Evolutionary conservation across 1,140 invertebrate genomes (phyloP).

Genomic region (Drosophila trapezifrons): DNA sequence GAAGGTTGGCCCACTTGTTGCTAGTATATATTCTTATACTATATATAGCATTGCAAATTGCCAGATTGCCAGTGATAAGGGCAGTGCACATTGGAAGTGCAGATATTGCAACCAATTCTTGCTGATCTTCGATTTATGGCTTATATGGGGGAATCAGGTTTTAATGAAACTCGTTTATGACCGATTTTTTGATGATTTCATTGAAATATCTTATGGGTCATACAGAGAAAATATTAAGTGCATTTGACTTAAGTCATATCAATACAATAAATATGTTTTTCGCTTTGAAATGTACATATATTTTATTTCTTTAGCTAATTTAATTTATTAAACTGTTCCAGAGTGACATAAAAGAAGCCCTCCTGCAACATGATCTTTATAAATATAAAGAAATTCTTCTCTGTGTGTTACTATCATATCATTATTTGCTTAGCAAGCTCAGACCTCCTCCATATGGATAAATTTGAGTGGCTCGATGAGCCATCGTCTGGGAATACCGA

Average conservation of each 20-base stretch:
- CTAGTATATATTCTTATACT: slow-evolving; percentile 10
- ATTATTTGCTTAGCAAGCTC: neutral
- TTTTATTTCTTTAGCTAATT: too few relatives aligned
- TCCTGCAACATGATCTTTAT: neutral
- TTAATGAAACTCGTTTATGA: slow-evolving; percentile 2
- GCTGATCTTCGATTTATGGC: slow-evolving; percentile 13
- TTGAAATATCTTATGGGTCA: slow-evolving; percentile 1
- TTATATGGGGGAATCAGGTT: neutral
- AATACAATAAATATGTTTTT: too few relatives aligned
- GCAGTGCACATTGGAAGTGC: slow-evolving; percentile 16
- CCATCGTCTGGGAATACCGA: slow-evolving; percentile 16
- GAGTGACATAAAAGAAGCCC: too few relatives aligned
- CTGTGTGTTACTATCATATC: neutral
- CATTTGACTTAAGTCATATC: neutral
- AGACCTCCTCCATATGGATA: neutral
- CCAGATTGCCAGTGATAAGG: slow-evolving; percentile 19
- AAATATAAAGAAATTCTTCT: neutral
- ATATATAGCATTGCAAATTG: slow-evolving; percentile 1
- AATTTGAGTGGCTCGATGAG: slow-evolving; percentile 6
- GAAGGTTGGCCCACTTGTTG: slow-evolving; percentile 33
- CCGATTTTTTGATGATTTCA: slow-evolving; percentile 18
- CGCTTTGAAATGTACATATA: too few relatives aligned
- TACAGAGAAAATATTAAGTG: neutral
- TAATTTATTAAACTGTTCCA: too few relatives aligned
- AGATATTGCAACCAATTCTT: neutral